Evolutionary conservation across 2,888 invertebrate species (phyloP).

Genomic region (Octonoba sinensis): DNA sequence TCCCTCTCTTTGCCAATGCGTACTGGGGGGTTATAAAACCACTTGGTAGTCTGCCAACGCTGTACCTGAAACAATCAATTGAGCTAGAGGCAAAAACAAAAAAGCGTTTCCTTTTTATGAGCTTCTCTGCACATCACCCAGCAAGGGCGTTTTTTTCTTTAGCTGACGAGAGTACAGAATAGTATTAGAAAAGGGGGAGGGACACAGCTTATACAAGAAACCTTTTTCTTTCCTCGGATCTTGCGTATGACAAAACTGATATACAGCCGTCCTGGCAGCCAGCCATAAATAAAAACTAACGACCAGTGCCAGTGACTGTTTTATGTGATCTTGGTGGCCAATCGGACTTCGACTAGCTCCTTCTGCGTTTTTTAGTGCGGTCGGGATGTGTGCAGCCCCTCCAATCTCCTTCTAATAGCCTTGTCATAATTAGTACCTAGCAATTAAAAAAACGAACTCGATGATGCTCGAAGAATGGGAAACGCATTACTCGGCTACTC

Average conservation of each 20-base stretch:
- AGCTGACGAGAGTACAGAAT: slow-evolving; percentile 18
- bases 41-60: slow-evolving; percentile 61
- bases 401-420: slow-evolving; percentile 37
- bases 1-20: slow-evolving; percentile 24
- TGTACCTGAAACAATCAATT: slow-evolving; percentile 63
- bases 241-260: slow-evolving; percentile 63
- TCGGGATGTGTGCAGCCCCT: slow-evolving; percentile 5
- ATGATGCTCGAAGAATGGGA: slow-evolving; percentile 1
- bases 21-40: slow-evolving; percentile 56
- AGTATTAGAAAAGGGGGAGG: slow-evolving; percentile 57
- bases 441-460: slow-evolving; percentile 35
- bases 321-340: slow-evolving; percentile 52
- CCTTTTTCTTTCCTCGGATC: slow-evolving; percentile 42
- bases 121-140: slow-evolving; percentile 35
- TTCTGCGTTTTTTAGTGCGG: slow-evolving; percentile 12
- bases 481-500: not conserved
- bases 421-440: slow-evolving; percentile 45
- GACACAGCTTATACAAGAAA: slow-evolving; percentile 39
- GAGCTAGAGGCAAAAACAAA: slow-evolving; percentile 56
- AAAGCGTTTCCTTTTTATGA: slow-evolving; percentile 56
- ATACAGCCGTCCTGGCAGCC: slow-evolving; percentile 57
- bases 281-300: slow-evolving; percentile 64
- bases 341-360: slow-evolving; percentile 43
- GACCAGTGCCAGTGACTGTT: slow-evolving; percentile 57
- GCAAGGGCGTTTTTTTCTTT: slow-evolving; percentile 49